A percentile compares a stretch with the other conserved stretches of the same genome.
These are phyloP conservation scores for Silurus lanzhouensis DNA, from an alignment of 2,797 vertebrate species.

Conservation along the genomic window DNA sequence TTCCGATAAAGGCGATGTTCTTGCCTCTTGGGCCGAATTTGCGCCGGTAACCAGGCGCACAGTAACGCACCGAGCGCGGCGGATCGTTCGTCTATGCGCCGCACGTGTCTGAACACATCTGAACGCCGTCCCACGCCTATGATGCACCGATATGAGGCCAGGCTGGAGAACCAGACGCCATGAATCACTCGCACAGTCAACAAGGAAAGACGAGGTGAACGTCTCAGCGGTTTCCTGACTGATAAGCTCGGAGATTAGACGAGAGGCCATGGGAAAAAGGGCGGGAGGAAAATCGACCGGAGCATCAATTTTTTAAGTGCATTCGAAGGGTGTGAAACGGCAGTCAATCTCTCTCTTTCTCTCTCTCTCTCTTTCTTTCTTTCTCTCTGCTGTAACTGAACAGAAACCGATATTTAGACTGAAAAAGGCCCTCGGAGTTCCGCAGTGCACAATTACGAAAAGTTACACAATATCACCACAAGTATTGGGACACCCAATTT, in stretches of 20 bases:
- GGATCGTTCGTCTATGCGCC: not conserved
- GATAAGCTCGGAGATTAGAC: not conserved
- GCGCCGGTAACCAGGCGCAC: not conserved
- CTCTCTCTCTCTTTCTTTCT: not conserved
- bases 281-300: not conserved
- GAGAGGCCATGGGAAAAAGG: not conserved
- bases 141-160: not conserved
- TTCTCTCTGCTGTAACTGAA: too few species aligned
- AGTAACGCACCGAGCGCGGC: not conserved
- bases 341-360: not conserved
- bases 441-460: too few species aligned
- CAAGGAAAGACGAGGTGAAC: not conserved
- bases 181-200: not conserved
- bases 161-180: not conserved
- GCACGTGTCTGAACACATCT: not conserved
- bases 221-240: not conserved
- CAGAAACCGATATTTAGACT: not conserved
- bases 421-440: too few species aligned
- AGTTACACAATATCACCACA: too few species aligned
- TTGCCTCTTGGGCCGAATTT: not conserved
- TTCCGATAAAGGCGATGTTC: constrained; percentile 15
- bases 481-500: too few species aligned
- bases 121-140: too few species aligned
- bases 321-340: not conserved
- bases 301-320: not conserved